Evolutionary conservation across 2,113 vertebrate species (phyloP), one percentile per base, ranked within the genome.

Genomic region (Todiramphus saurophagus): DNA sequence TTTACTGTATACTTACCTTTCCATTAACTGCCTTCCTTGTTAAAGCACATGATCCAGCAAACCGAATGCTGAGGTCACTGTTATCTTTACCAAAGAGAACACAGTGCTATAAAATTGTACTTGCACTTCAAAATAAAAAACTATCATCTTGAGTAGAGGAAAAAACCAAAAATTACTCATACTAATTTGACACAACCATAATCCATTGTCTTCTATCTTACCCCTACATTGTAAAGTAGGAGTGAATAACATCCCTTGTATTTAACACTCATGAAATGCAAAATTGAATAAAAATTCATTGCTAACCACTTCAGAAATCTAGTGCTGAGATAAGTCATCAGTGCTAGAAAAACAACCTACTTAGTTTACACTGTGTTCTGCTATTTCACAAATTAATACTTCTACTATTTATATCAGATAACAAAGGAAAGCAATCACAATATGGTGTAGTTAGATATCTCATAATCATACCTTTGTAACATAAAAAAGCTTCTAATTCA

Each of bases 31-130:
- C 7, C 31, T 58, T 68, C 33, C 41, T 96, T 72, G 33, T 63
- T 95, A 99, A 44, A 8, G 98, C 97, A 97, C 98, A 99, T 0
- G 98, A 98, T 63, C 98, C 98, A 16, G 98, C 98, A 87, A 98
- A 96, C 3, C 12, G 39, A 92, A 99, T 88, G 92, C 97, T 98
- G 89, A 99, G 91, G 56, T 90, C 72, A 59, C 94, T 80, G 91
- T 97, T 97, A 83, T 98, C 98, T 98, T 94, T 53, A 87, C 18
- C 81, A 94, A 83, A 74, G 91, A 95, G 55, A 91, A 77, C 17
- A 91, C 0, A 70, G 56, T 35, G 15, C 16, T 83, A 31, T 85
- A 77, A 89, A 94, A 90, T 18, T 41, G 18, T 43, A 76, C 35
- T 85, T 88, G 7, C 27, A 55, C 62, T 93, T 86, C 39, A 27